Percentiles rank a stretch among this genome's conserved stretches.
Conservation (phyloP, 2,888 invertebrate species). For the Apodemia duryi region DNA sequence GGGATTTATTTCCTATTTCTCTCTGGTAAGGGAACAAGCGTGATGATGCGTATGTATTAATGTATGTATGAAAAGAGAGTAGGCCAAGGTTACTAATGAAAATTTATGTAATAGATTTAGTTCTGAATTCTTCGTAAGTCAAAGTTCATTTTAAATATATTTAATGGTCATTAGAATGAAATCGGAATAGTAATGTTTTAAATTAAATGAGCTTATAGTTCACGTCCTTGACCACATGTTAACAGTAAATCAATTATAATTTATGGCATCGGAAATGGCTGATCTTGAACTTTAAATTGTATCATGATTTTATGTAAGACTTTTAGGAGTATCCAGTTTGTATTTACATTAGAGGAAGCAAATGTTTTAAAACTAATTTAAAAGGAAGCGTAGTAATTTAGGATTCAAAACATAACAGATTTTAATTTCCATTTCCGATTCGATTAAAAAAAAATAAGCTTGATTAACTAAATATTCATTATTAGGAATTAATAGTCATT, state of each 20-base stretch:
- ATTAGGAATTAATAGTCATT: too few relatives aligned
- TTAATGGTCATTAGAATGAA: background rate
- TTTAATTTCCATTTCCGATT: too few relatives aligned
- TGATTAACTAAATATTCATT: too few relatives aligned
- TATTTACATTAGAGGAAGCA: background rate
- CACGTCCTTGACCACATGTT: background rate
- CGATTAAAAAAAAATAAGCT: too few relatives aligned
- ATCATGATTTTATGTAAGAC: background rate
- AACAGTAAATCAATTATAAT: conserved; percentile 2
- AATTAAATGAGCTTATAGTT: conserved; percentile 4
- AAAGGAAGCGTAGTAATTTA: background rate
- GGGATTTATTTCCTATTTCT: background rate
- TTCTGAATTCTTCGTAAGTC: conserved; percentile 1
- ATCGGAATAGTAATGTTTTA: background rate
- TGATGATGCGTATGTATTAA: too few relatives aligned
- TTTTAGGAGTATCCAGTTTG: background rate
- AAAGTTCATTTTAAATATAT: background rate
- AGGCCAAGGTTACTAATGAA: background rate
- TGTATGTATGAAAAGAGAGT: background rate
- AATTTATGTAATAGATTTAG: background rate
- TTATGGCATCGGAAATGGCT: background rate
- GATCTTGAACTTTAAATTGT: background rate
- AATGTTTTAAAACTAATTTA: background rate
- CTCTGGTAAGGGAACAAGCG: too few relatives aligned
- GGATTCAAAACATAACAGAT: too few relatives aligned